Percentiles rank a stretch among this genome's conserved stretches.
These are phyloP conservation scores for Drosophila merina DNA, from an alignment of 2,888 invertebrate genomes.

Conservation along the genomic window DNA sequence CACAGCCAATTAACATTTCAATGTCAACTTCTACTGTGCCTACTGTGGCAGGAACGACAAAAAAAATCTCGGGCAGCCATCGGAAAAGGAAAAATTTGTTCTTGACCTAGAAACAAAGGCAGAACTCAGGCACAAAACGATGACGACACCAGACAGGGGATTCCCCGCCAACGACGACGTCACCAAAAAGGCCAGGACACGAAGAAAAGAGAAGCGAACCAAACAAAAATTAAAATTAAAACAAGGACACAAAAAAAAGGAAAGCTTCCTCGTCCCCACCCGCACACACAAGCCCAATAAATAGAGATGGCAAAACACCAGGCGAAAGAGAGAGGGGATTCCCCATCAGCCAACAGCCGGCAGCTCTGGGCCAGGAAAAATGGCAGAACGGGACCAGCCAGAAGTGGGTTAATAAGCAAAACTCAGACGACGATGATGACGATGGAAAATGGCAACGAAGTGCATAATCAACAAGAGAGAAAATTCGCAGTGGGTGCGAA, in stretches of 20 bases:
- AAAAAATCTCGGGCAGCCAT: constrained; percentile 46
- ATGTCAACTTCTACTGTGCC: constrained; percentile 44
- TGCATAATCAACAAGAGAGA: constrained; percentile 71
- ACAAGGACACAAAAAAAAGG: constrained; percentile 76
- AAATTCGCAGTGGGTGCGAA: constrained; percentile 64
- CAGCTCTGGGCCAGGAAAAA: constrained; percentile 44
- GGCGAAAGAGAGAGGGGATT: constrained; percentile 30
- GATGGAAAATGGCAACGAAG: constrained; percentile 49
- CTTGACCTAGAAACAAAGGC: constrained; percentile 82
- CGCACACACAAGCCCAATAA: constrained; percentile 35
- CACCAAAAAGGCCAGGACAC: constrained; percentile 55
- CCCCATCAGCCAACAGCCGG: constrained; percentile 23
- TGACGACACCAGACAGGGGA: constrained; percentile 68
- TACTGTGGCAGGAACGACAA: constrained; percentile 13
- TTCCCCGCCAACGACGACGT: constrained; percentile 48
- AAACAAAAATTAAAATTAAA: constrained; percentile 83
- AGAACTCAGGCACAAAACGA: constrained; percentile 53
- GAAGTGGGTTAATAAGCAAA: constrained; percentile 82
- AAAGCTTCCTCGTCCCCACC: constrained; percentile 48
- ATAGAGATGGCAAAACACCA: constrained; percentile 53
- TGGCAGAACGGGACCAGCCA: constrained; percentile 25
- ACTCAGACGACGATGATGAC: constrained; percentile 36
- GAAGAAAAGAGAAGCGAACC: constrained; percentile 63
- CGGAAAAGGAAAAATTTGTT: constrained; percentile 66
- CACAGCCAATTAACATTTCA: constrained; percentile 43